phyloP scores from a whole-genome alignment of 2,888 invertebrate genomes.

The Leistus spinibarbis region DNA sequence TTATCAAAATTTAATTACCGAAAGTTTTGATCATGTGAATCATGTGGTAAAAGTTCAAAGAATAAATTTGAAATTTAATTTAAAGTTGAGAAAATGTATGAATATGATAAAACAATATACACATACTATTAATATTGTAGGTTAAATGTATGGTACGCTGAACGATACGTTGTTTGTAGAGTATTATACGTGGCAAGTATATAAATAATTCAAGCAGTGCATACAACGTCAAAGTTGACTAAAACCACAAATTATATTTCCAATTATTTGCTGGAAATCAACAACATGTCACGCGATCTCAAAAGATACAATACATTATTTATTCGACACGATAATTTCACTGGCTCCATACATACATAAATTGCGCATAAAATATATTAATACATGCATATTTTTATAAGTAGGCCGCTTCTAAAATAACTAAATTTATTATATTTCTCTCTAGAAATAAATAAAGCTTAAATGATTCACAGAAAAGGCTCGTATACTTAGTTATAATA shows the following conservation, averaged over 20 bases:
- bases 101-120: constrained; percentile 15
- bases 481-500: too few species aligned
- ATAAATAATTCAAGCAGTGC: constrained; percentile 23
- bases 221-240: constrained; percentile 19
- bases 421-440: too few species aligned
- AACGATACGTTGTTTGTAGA: neutral
- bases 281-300: constrained; percentile 28
- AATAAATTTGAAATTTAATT: constrained; percentile 19
- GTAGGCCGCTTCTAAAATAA: too few species aligned
- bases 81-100: neutral
- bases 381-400: too few species aligned
- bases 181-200: constrained; percentile 8
- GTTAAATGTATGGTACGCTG: neutral
- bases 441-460: too few species aligned
- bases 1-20: too few species aligned
- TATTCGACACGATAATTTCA: constrained; percentile 10
- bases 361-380: too few species aligned
- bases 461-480: too few species aligned
- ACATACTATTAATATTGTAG: constrained; percentile 14
- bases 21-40: neutral
- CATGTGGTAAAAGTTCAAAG: neutral
- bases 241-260: constrained; percentile 33
- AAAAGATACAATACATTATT: constrained; percentile 23
- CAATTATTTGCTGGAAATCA: constrained; percentile 34
- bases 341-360: too few species aligned